A percentile compares a stretch with the other conserved stretches of the same genome.
phyloP scores from a whole-genome alignment of 2,113 vertebrate species.

The Pseudorectes ferrugineus region DNA sequence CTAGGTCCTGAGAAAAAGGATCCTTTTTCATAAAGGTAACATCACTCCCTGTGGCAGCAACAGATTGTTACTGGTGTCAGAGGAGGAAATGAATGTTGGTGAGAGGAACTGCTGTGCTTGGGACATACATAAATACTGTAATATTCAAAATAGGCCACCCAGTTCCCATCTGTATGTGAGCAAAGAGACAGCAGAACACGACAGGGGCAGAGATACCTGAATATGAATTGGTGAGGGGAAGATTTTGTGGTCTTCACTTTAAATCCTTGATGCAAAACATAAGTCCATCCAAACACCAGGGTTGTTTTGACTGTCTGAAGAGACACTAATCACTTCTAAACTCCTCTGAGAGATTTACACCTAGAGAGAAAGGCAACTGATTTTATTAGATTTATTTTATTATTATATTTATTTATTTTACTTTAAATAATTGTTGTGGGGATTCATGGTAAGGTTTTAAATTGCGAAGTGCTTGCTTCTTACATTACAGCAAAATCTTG shows the following conservation, averaged over 20 bases:
- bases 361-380: background rate
- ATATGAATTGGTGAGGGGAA: background rate
- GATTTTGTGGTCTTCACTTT: background rate
- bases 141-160: background rate
- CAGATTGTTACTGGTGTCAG: background rate
- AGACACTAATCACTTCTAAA: background rate
- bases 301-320: background rate
- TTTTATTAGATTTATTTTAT: background rate
- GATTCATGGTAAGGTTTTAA: background rate
- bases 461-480: background rate
- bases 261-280: background rate
- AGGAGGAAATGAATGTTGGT: background rate
- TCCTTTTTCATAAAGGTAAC: background rate
- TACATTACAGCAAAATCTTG: background rate
- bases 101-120: background rate
- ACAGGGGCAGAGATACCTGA: background rate
- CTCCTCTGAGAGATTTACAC: background rate
- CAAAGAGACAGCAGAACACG: background rate
- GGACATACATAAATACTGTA: background rate
- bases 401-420: background rate
- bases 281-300: background rate
- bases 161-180: background rate
- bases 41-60: background rate
- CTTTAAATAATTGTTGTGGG: background rate
- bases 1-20: background rate